Evolutionary conservation across 2,113 vertebrate genomes (phyloP), one percentile per base, ranked within the genome.

Genomic region (Rhombomys opimus): DNA sequence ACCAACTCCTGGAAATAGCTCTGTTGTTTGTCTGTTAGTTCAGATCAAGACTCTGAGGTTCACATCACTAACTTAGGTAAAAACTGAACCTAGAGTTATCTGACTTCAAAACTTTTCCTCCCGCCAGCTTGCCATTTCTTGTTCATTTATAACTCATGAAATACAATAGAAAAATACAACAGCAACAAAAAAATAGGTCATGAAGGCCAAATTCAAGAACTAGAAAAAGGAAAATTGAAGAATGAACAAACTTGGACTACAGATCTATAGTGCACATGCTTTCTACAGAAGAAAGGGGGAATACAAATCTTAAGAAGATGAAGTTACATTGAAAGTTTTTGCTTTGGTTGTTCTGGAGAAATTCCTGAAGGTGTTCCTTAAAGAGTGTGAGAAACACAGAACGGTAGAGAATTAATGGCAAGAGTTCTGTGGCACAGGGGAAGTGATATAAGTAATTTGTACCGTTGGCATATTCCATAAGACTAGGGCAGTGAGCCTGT

Each of bases 191-290:
- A 2, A 10, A 59, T 46, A 35, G 27, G 67, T 87, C 54, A 59
- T 27, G 17, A 94, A 89, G 22, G 52, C 9, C 30, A 76, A 93
- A 27, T 9, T 3, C 0, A 17, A 81, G 87, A 81, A 46, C 11
- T 15, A 88, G 35, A 88, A 93, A 89, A 57, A 87, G 57, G 2
- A 73, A 65, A 82, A 81, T 35, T 30, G 30, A 59, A 38, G 1
- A 11, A 8, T 22, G 11, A 82, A 67, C 11, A 73, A 57, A 52
- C 52, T 35, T 54, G 22, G 25, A n/a, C 2, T 12, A 10, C 25
- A 87, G 70, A 85, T 27, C 46, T 1, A 0, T 5, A 15, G 22
- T 20, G 17, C 2, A 27, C 1, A 5, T 1, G 2, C 13, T 20
- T 65, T 80, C 84, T 54, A 54, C 23, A 70, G 54, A 35, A 54